These are phyloP conservation scores for Sebastes matsubarae DNA, from an alignment of 2,797 vertebrate genomes.

Conservation along the genomic window DNA sequence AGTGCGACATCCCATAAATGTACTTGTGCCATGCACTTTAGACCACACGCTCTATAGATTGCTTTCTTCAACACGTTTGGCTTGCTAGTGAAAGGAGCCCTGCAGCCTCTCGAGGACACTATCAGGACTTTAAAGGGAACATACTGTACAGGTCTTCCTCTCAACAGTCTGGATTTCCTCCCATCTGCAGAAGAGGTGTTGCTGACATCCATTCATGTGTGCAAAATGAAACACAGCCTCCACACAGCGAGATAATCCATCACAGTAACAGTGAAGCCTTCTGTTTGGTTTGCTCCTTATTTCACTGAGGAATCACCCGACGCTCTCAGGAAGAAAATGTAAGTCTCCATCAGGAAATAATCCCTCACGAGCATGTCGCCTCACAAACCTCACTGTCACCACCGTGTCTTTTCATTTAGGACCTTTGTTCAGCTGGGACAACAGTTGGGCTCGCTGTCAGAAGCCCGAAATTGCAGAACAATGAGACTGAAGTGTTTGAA, in stretches of 20 bases:
- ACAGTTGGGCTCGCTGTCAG: background rate
- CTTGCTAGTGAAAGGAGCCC: background rate
- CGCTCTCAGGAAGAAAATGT: background rate
- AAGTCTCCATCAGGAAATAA: background rate
- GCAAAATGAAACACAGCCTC: background rate
- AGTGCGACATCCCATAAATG: too few species aligned
- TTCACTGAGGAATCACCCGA: background rate
- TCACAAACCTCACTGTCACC: background rate
- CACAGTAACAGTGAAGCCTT: background rate
- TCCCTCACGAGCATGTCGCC: background rate
- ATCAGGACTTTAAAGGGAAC: background rate
- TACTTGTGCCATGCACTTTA: too few species aligned
- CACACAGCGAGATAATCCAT: constrained; percentile 1
- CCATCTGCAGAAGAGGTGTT: background rate
- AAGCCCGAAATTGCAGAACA: background rate
- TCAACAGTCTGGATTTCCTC: background rate
- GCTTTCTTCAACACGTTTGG: background rate
- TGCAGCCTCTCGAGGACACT: background rate
- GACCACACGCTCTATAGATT: too few species aligned
- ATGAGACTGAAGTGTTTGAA: background rate
- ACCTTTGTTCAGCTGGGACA: background rate
- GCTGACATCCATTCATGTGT: background rate
- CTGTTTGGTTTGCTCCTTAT: background rate
- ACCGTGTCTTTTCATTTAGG: background rate
- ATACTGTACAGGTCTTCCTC: background rate